These are phyloP conservation scores for Melipona beecheii DNA, from an alignment of 2,888 invertebrate genomes.

Conservation along the genomic window DNA sequence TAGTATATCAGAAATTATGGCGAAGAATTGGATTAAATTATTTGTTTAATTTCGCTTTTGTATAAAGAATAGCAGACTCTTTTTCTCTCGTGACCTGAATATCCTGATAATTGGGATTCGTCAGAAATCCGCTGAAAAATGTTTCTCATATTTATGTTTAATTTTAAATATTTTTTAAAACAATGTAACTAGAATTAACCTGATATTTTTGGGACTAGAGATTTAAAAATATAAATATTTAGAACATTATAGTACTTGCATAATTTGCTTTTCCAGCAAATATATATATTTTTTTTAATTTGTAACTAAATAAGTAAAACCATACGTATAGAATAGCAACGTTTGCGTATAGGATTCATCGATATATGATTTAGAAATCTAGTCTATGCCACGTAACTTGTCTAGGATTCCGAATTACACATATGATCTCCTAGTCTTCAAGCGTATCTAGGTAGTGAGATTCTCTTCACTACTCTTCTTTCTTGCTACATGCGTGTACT, in stretches of 20 bases:
- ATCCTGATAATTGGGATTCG: conserved; percentile 61
- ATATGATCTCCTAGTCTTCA: conserved; percentile 56
- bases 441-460: conserved; percentile 56
- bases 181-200: too few species aligned
- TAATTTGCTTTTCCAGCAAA: neutral
- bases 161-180: too few species aligned
- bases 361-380: neutral
- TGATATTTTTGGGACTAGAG: neutral
- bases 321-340: neutral
- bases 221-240: too few species aligned
- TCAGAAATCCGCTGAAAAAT: conserved; percentile 76
- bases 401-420: conserved; percentile 38
- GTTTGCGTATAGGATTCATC: too few species aligned
- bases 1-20: neutral
- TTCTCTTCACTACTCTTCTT: conserved; percentile 20
- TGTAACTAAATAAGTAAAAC: neutral
- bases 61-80: conserved; percentile 12
- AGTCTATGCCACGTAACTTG: neutral
- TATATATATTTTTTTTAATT: neutral
- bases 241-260: too few species aligned
- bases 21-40: neutral
- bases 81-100: conserved; percentile 42
- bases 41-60: conserved; percentile 30
- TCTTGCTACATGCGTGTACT: neutral
- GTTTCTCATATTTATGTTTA: conserved; percentile 23